Evolutionary conservation across 2,888 invertebrate genomes (phyloP), one percentile per base, ranked within the genome.

Genomic region (Hydropsyche betteni): DNA sequence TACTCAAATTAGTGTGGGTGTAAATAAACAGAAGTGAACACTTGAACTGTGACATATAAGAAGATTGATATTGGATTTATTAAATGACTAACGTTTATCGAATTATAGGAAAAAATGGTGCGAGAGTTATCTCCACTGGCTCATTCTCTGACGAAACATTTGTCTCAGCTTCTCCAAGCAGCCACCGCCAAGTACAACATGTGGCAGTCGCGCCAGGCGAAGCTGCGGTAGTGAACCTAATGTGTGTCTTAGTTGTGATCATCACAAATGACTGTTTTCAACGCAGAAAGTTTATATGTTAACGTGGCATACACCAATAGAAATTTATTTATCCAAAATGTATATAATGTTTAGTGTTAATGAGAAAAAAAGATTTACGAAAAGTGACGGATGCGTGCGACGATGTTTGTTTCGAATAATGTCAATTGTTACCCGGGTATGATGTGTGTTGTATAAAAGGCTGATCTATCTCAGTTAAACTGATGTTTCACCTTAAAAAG

Each of bases 151-250:
- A 95, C 95, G 6, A 91, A 91, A 84, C 97, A 98, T 84, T 88
- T 97, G 83, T 95, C 96, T 85, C 93, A 94, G 83, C 89, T 97
- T 85, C 87, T 98, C 80, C 93, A 93, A 83, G 91, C 94, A 0
- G 95, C 97, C 10, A 94, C 93, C 83, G 89, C 91, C 78, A 97
- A 96, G 83, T 97, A 93, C 86, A 93, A 90, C 61, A 87, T 92
- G 69, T 97, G 97, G 97, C 95, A 95, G 83, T 92, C 92, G 80
- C 86, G 93, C 76, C 87, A 86, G 58, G 84, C 87, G 38, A 91
- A 91, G 82, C 84, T 89, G 81, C 88, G 90, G 83, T 87, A 87
- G 84, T 86, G 68, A 58, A 52, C 24, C 36, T 64, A 6, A 34
- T 72, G 64, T 58, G 61, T 58, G 10, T 33, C 16, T 7, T 34